Evolutionary conservation across 2,888 invertebrate genomes (phyloP).

Genomic region (Perdita meconis): DNA sequence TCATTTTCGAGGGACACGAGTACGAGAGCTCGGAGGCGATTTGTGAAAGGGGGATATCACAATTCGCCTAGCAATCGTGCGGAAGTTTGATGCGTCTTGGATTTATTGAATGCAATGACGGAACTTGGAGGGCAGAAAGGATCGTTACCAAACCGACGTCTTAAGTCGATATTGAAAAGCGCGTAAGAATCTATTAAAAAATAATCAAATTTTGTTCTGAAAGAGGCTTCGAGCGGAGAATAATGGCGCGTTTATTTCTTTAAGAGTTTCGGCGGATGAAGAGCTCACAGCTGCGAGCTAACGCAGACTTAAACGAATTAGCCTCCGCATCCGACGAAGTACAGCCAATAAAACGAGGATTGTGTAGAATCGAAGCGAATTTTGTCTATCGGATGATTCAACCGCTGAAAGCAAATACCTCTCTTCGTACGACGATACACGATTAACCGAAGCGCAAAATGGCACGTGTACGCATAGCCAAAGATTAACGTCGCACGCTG

Average conservation of each 20-base stretch:
- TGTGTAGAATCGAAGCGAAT: background rate
- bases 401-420: background rate
- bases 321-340: background rate
- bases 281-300: background rate
- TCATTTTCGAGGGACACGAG: conserved; percentile 47
- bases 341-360: background rate
- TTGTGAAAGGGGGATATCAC: conserved; percentile 10
- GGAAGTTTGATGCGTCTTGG: conserved; percentile 36
- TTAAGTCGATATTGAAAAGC: conserved; percentile 11
- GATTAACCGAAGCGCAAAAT: conserved; percentile 13
- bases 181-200: no score
- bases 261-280: background rate
- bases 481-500: conserved; percentile 21
- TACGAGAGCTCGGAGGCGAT: conserved; percentile 28
- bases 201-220: no score
- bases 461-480: background rate
- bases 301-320: conserved; percentile 6
- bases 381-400: background rate
- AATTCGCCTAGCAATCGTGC: conserved; percentile 30
- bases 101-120: conserved; percentile 34
- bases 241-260: background rate
- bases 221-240: background rate
- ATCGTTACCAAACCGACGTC: background rate
- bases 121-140: background rate
- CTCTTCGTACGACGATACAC: background rate